A percentile compares a stretch with the other conserved stretches of the same genome.
Conservation (phyloP, 2,113 vertebrate species). For the Podarcis raffonei region DNA sequence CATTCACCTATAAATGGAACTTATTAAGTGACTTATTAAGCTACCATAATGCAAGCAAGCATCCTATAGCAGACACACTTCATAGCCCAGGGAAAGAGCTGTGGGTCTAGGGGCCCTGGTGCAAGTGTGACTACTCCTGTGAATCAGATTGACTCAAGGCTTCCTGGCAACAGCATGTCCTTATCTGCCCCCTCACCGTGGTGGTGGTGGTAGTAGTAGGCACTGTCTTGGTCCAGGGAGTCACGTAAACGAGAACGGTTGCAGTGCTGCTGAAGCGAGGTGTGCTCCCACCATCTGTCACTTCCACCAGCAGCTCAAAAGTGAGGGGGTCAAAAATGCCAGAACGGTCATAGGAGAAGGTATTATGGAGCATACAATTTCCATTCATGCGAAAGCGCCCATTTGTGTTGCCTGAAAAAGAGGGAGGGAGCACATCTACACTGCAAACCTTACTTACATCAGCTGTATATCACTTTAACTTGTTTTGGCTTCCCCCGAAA, state of each 20-base stretch:
- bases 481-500: neutral
- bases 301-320: conserved; percentile 72
- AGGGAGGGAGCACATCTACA: no score
- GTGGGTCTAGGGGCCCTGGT: no score
- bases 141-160: neutral
- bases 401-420: conserved; percentile 69
- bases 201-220: conserved; percentile 30
- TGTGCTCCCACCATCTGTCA: conserved; percentile 13
- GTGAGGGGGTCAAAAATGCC: conserved; percentile 32
- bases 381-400: conserved; percentile 67
- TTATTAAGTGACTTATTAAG: neutral
- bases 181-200: conserved; percentile 61
- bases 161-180: neutral
- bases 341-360: neutral
- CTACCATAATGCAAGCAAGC: neutral
- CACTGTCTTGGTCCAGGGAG: conserved; percentile 53
- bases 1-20: neutral
- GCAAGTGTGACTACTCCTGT: neutral
- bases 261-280: conserved; percentile 59
- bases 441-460: neutral
- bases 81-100: neutral
- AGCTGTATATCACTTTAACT: neutral
- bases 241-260: conserved; percentile 69
- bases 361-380: conserved; percentile 40
- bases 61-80: neutral